Conservation (phyloP, 2,113 vertebrate genomes). For the Chionodraco myersi region DNA sequence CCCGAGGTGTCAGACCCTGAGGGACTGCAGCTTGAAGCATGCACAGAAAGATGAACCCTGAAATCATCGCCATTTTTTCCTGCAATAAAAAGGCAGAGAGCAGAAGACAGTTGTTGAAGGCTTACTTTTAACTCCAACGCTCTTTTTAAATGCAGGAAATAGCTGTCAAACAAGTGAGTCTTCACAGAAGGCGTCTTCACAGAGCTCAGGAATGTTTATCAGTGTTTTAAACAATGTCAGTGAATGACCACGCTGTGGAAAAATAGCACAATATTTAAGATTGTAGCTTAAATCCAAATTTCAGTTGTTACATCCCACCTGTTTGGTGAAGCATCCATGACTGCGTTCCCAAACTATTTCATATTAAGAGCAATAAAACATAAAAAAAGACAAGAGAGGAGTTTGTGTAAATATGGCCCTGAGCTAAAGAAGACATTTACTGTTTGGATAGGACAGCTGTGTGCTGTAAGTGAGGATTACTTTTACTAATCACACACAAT, state of each 20-base stretch:
- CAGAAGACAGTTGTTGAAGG: not conserved
- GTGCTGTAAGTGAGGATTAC: not conserved
- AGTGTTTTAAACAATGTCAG: slow-evolving; percentile 57
- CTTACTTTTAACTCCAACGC: slow-evolving; percentile 10
- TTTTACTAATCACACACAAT: not conserved
- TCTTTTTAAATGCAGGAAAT: slow-evolving; percentile 58
- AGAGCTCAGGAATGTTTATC: slow-evolving; percentile 63
- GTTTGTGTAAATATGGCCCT: not conserved
- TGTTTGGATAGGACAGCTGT: not conserved
- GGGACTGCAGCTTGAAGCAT: slow-evolving; percentile 50
- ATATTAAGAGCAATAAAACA: not conserved
- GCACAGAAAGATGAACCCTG: slow-evolving; percentile 62
- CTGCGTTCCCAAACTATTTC: not conserved
- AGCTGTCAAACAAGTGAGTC: slow-evolving; percentile 67
- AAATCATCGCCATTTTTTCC: slow-evolving; percentile 55
- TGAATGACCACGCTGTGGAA: slow-evolving; percentile 10
- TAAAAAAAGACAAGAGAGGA: not conserved
- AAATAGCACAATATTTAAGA: slow-evolving; percentile 20
- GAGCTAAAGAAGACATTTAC: not conserved
- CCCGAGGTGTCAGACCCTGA: slow-evolving; percentile 30
- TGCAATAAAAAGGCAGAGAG: slow-evolving; percentile 9
- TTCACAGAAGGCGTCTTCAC: slow-evolving; percentile 52
- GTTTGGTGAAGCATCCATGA: slow-evolving; percentile 9
- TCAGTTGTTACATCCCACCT: slow-evolving; percentile 3
- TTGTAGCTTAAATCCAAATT: not conserved